phyloP scores from a whole-genome alignment of 2,797 vertebrate genomes.

The Liparis tanakae region DNA sequence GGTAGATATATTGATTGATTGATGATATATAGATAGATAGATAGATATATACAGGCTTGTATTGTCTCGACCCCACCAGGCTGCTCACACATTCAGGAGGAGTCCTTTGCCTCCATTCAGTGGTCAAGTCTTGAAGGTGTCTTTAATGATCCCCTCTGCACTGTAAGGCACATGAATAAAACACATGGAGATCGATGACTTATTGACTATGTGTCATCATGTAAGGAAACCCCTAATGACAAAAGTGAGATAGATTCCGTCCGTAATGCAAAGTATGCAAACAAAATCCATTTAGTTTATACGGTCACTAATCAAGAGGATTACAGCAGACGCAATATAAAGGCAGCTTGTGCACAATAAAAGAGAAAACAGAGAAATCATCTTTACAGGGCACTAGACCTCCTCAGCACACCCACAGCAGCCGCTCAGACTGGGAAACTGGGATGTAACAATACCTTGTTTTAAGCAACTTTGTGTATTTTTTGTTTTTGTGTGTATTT shows the following conservation, averaged over 20 bases:
- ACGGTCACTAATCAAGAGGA: slow-evolving; percentile 55
- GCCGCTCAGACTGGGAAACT: slow-evolving; percentile 15
- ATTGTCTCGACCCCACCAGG: slow-evolving; percentile 22
- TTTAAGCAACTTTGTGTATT: neutral
- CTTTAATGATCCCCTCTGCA: slow-evolving; percentile 71
- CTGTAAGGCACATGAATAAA: slow-evolving; percentile 78
- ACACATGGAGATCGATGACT: slow-evolving; percentile 74
- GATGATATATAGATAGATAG: too few relatives aligned
- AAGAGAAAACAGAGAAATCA: slow-evolving; percentile 57
- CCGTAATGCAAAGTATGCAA: slow-evolving; percentile 54
- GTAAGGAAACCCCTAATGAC: slow-evolving; percentile 70
- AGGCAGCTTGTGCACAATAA: slow-evolving; percentile 42
- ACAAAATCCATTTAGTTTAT: slow-evolving; percentile 66
- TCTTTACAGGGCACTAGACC: slow-evolving; percentile 51
- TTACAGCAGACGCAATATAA: slow-evolving; percentile 40
- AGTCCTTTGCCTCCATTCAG: slow-evolving; percentile 67
- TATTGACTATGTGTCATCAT: slow-evolving; percentile 78
- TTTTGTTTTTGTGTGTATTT: too few relatives aligned
- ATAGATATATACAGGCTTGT: too few relatives aligned
- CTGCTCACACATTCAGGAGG: slow-evolving; percentile 66
- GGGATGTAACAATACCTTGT: neutral
- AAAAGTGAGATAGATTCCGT: slow-evolving; percentile 68
- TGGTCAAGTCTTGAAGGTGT: slow-evolving; percentile 62
- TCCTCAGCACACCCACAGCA: slow-evolving; percentile 17
- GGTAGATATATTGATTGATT: too few relatives aligned